Percentiles rank a stretch among this genome's conserved stretches.
Conservation (phyloP, 2,797 vertebrate species). For the Scarus forsteni region DNA sequence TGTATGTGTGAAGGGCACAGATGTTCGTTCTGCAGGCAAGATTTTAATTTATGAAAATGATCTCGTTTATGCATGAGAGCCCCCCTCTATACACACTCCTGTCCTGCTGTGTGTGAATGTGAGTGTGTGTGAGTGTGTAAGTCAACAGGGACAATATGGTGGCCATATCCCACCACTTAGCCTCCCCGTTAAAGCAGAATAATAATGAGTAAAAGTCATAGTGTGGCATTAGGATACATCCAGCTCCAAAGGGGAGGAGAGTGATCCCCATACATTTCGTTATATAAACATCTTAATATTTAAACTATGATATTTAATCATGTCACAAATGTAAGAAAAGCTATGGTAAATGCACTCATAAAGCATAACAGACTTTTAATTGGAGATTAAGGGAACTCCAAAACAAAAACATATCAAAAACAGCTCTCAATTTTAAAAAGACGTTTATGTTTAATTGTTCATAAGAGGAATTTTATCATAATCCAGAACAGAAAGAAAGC, state of each 20-base stretch:
- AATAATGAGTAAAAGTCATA: conserved; percentile 43
- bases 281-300: too few relatives aligned
- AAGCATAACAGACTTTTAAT: neutral
- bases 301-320: neutral
- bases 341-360: neutral
- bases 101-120: conserved; percentile 44
- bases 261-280: too few relatives aligned
- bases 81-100: conserved; percentile 66
- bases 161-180: conserved; percentile 71
- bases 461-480: neutral
- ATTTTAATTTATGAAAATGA: conserved; percentile 98
- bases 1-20: conserved; percentile 87
- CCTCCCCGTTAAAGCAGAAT: conserved; percentile 45
- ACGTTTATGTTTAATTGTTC: neutral
- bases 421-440: neutral
- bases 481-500: neutral
- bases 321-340: neutral
- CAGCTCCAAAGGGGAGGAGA: neutral
- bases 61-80: conserved; percentile 95
- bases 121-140: conserved; percentile 28
- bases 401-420: neutral
- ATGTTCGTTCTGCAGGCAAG: conserved; percentile 95
- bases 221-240: neutral
- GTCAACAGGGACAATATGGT: conserved; percentile 75
- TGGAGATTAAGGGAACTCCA: too few relatives aligned